Evolutionary conservation across 2,113 vertebrate genomes (phyloP).

Genomic region (Desmodus rotundus): DNA sequence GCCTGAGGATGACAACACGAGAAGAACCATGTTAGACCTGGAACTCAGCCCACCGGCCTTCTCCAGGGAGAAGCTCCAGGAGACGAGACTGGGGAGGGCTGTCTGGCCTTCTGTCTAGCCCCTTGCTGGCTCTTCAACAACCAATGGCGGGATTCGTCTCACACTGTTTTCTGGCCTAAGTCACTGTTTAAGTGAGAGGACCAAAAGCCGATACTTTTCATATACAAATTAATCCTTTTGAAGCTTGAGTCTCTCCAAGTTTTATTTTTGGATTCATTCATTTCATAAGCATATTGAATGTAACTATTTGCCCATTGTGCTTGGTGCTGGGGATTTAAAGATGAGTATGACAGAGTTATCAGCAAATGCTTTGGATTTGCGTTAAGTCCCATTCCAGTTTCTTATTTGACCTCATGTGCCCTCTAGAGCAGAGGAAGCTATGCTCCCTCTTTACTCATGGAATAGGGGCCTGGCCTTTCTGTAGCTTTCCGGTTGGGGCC

Average conservation of each 20-base stretch:
- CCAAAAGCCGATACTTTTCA: neutral
- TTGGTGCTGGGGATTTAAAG: neutral
- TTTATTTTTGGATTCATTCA: neutral
- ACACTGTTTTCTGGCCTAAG: neutral
- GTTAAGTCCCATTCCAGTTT: neutral
- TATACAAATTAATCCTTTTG: neutral
- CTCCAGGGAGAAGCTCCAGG: neutral
- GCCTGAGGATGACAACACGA: constrained; percentile 72
- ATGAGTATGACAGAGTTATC: neutral
- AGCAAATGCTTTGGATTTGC: neutral
- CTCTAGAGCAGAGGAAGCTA: neutral
- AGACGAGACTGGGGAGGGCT: neutral
- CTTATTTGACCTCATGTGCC: neutral
- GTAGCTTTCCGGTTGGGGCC: neutral
- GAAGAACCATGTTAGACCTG: neutral
- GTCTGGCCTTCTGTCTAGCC: neutral
- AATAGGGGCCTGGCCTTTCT: neutral
- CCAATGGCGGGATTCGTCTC: neutral
- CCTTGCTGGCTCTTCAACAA: neutral
- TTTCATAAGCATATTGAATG: neutral
- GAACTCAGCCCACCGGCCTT: too few species aligned
- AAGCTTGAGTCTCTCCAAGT: neutral
- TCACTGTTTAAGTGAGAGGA: neutral
- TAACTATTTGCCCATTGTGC: neutral
- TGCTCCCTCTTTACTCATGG: neutral